Evolutionary conservation across 2,797 vertebrate genomes (phyloP).

Genomic region (Smutsia gigantea): DNA sequence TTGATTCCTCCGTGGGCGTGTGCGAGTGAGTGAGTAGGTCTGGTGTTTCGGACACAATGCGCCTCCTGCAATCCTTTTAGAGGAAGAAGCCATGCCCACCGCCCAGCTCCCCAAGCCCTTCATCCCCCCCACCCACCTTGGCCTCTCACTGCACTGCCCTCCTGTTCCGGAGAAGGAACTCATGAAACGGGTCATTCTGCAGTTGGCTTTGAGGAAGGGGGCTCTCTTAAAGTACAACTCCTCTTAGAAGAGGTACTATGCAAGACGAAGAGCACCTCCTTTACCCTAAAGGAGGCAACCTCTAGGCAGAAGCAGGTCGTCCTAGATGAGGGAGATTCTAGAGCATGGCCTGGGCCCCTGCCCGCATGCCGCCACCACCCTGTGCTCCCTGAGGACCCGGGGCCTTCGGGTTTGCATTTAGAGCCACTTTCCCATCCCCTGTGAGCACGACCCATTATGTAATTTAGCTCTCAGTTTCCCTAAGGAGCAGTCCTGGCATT

Average conservation of each 20-base stretch:
- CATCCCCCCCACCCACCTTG: accelerated
- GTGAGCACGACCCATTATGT: accelerated
- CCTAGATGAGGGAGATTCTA: background rate
- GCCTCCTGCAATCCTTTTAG: background rate
- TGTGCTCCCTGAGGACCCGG: accelerated
- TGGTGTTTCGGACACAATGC: background rate
- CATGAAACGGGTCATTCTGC: background rate
- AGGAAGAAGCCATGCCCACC: background rate
- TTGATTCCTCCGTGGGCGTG: background rate
- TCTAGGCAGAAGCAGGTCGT: too few species aligned
- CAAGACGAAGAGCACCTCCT: background rate
- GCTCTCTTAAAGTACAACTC: background rate
- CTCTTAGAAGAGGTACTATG: background rate
- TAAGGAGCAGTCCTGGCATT: background rate
- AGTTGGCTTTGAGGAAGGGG: background rate
- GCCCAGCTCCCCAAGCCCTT: accelerated
- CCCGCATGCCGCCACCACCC: too few species aligned
- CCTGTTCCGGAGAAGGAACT: background rate
- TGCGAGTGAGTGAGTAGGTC: too few species aligned
- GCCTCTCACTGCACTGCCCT: background rate
- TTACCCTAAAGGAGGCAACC: background rate
- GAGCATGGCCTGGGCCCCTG: too few species aligned
- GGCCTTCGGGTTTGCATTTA: accelerated
- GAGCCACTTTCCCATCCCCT: too few species aligned
- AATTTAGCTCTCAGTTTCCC: background rate